phyloP scores from a whole-genome alignment of 2,113 vertebrate genomes.

The Phalacrocorax pelagicus region DNA sequence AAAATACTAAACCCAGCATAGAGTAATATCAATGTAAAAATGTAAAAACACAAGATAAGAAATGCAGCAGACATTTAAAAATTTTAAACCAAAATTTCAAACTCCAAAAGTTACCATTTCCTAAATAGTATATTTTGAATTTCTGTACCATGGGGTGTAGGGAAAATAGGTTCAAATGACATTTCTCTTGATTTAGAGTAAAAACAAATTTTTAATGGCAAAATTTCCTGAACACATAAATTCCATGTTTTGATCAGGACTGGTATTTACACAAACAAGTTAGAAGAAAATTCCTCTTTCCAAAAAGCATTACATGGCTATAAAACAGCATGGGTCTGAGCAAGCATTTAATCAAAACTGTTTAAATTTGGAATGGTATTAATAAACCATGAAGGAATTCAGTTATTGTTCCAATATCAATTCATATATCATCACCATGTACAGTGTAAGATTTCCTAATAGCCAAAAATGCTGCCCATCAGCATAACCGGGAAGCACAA shows the following conservation, averaged over 20 bases:
- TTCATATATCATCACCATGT: neutral
- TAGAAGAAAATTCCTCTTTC: neutral
- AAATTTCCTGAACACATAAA: neutral
- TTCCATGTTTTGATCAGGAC: neutral
- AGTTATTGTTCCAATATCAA: slow-evolving; percentile 17
- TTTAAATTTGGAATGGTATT: slow-evolving; percentile 2
- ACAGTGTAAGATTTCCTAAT: neutral
- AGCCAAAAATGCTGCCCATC: slow-evolving; percentile 17
- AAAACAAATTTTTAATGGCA: neutral
- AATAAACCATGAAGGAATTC: slow-evolving; percentile 39
- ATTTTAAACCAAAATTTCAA: neutral
- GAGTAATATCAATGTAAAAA: neutral
- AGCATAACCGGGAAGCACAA: neutral
- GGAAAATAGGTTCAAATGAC: neutral
- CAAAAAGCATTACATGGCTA: neutral
- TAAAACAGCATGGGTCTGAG: neutral
- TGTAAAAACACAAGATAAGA: neutral
- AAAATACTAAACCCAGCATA: neutral
- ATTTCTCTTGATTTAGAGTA: neutral
- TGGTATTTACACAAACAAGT: neutral
- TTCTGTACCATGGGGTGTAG: neutral
- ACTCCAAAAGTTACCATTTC: neutral
- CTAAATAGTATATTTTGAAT: neutral
- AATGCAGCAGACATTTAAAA: neutral
- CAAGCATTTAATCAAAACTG: neutral